Percentiles rank a stretch among this genome's conserved stretches.
Evolutionary conservation across 2,113 vertebrate genomes (phyloP).

Genomic region (Chelonoidis abingdonii): DNA sequence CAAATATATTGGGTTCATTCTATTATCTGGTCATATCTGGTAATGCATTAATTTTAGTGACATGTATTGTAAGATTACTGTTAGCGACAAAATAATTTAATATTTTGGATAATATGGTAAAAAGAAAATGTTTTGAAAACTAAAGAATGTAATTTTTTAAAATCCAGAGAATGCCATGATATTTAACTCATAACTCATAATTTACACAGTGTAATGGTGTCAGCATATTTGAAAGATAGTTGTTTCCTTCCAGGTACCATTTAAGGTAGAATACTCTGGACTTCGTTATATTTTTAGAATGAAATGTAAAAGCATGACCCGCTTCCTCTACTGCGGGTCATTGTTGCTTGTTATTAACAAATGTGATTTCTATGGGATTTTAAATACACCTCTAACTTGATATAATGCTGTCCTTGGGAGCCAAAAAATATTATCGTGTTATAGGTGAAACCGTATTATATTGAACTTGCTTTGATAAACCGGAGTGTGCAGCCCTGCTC

Average conservation of each 20-base stretch:
- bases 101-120: constrained; percentile 38
- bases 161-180: neutral
- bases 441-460: too few species aligned
- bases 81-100: constrained; percentile 26
- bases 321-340: neutral
- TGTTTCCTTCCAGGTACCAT: neutral
- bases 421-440: too few species aligned
- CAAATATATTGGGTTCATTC: neutral
- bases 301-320: neutral
- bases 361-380: neutral
- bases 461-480: too few species aligned
- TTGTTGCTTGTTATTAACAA: neutral
- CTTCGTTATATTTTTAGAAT: neutral
- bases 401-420: too few species aligned
- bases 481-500: too few species aligned
- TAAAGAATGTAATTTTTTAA: constrained; percentile 11
- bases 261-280: neutral
- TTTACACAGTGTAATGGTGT: neutral
- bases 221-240: neutral
- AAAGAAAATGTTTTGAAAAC: constrained; percentile 24
- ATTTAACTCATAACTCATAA: neutral
- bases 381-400: neutral
- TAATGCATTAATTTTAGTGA: constrained; percentile 27
- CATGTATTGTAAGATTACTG: constrained; percentile 25
- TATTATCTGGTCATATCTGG: constrained; percentile 20